A percentile compares a stretch with the other conserved stretches of the same genome.
These are phyloP conservation scores for Pleuronectes platessa DNA, from an alignment of 2,113 vertebrate genomes.

Conservation along the genomic window DNA sequence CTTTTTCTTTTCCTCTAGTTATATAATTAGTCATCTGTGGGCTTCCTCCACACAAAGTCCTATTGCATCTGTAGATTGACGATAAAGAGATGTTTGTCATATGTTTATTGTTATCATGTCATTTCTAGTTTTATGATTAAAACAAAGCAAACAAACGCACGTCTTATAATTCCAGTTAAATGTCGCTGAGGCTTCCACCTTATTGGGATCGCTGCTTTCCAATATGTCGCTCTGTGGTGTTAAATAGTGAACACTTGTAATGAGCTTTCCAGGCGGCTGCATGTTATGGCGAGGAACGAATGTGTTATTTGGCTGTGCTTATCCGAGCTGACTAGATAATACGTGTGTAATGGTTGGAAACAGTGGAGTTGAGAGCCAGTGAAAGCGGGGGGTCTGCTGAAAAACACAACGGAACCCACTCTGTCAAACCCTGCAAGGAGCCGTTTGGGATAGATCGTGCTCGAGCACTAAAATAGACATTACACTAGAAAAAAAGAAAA, in stretches of 20 bases:
- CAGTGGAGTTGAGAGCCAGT: slow-evolving; percentile 55
- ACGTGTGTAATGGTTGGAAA: slow-evolving; percentile 70
- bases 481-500: slow-evolving; percentile 5
- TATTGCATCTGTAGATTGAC: too few relatives aligned
- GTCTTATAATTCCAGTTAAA: slow-evolving; percentile 1
- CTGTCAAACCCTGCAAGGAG: slow-evolving; percentile 54
- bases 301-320: slow-evolving; percentile 71
- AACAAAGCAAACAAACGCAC: slow-evolving; percentile 9
- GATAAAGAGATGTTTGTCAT: slow-evolving; percentile 4
- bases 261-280: slow-evolving; percentile 69
- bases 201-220: slow-evolving; percentile 39
- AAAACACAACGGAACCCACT: slow-evolving; percentile 45
- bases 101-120: slow-evolving; percentile 7
- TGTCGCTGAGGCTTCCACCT: slow-evolving; percentile 13
- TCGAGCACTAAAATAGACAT: slow-evolving; percentile 29
- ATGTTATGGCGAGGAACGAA: slow-evolving; percentile 64
- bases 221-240: slow-evolving; percentile 54
- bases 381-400: slow-evolving; percentile 56
- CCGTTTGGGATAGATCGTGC: slow-evolving; percentile 23
- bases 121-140: neutral
- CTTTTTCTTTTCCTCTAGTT: too few relatives aligned
- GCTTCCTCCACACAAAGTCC: too few relatives aligned
- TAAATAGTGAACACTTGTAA: slow-evolving; percentile 68
- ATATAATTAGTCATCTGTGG: too few relatives aligned
- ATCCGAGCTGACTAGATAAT: slow-evolving; percentile 68